A percentile compares a stretch with the other conserved stretches of the same genome.
Conservation (phyloP, 2,888 invertebrate genomes). For the Saturnia japonica region DNA sequence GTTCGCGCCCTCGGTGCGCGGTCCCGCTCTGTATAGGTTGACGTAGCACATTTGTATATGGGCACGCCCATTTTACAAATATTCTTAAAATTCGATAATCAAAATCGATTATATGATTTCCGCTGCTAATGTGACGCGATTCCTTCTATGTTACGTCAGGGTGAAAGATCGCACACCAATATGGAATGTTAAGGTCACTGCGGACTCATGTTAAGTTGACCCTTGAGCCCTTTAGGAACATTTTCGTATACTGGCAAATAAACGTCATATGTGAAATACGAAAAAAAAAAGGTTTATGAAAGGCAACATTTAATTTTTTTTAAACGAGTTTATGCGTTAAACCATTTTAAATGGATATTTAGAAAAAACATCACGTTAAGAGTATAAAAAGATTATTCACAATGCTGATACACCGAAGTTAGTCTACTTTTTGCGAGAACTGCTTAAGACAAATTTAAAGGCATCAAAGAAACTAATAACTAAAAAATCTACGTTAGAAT, state of each 20-base stretch:
- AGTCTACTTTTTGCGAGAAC: too few species aligned
- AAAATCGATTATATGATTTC: not conserved
- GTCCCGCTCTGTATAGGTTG: too few species aligned
- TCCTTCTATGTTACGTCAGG: slow-evolving; percentile 12
- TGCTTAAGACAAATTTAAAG: too few species aligned
- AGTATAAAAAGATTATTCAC: too few species aligned
- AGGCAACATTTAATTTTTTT: not conserved
- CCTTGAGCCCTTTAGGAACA: not conserved
- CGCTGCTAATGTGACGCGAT: not conserved
- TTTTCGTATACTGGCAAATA: not conserved
- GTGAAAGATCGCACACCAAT: slow-evolving; percentile 34
- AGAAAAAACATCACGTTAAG: too few species aligned
- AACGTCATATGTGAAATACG: not conserved
- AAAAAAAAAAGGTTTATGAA: not conserved
- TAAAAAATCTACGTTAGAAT: too few species aligned
- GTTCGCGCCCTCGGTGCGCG: too few species aligned
- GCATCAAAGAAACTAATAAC: too few species aligned
- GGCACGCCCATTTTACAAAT: not conserved
- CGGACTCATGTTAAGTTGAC: not conserved
- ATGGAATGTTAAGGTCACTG: slow-evolving; percentile 37
- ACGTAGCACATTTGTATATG: too few species aligned
- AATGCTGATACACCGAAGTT: too few species aligned
- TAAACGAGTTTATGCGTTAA: not conserved
- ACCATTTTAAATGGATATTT: not conserved
- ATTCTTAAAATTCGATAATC: not conserved